Base-by-base conservation (phyloP, 2,797 vertebrate species). In the Uromys caudimaculatus region DNA sequence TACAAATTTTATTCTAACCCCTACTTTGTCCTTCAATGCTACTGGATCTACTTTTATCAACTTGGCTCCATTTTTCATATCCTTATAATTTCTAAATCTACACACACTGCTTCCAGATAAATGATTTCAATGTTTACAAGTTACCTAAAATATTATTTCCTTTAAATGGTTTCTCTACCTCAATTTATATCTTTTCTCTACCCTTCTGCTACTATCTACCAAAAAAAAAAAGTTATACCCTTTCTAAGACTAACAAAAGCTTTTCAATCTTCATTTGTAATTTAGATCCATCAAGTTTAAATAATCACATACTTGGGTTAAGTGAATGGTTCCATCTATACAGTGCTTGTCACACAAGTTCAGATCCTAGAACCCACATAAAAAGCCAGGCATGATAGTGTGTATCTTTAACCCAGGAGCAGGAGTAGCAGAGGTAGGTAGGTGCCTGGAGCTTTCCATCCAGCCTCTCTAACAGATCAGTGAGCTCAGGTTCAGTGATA, bases 161-260 rank as follows among this genome's bases (percentile, higher is more conserved):
- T 94, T 88, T 89, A 88, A 91, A 62, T 79, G 50, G 24, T 84
- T 62, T 89, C 21, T 69, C 62, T 41, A 88, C 27, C 0, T 85
- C 64, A 95, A 88, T 77, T 12, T 67, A 94, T 44, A 92, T 50
- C n/a, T 90, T 58, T 54, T 92, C 60, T 91, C 81, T 87, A 79
- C 44, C 81, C 16, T 60, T 71, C 41, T 71, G 60, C 64, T 67
- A 24, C 32, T 84, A 23, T 71, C 13, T 41, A 90, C 14, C 44
- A 44, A 44, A 67, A 32, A 67, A 76, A 38, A 6, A 83, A 21
- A 75, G 2, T 41, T 62, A 78, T 2, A 54, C 62, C 38, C 56
- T 90, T 92, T 81, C 47, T 9, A 88, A 17, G 13, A 56, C 19
- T 91, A 81, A 90, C 23, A 90, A 93, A 95, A 95, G 7, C 47